Percentiles rank a stretch among this genome's conserved stretches.
phyloP scores from a whole-genome alignment of 2,888 invertebrate genomes.

The Drosophila helvetica region DNA sequence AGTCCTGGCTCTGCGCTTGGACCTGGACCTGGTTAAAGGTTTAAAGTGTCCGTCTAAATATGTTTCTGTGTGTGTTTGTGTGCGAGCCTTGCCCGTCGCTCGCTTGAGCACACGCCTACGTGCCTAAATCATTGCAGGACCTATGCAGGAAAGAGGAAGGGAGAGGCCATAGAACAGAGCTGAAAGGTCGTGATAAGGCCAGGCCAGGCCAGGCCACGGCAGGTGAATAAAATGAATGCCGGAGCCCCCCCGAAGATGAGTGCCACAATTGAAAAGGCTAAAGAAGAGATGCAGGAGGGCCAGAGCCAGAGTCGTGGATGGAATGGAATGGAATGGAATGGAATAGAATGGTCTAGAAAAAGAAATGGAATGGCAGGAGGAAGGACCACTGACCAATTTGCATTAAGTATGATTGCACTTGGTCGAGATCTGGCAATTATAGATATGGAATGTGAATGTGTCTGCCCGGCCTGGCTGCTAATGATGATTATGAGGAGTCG shows the following conservation, averaged over 20 bases:
- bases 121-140: conserved; percentile 44
- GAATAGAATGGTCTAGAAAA: background rate
- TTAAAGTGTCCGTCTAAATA: conserved; percentile 41
- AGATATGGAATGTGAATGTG: conserved; percentile 47
- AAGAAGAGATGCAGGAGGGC: background rate
- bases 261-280: conserved; percentile 43
- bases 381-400: conserved; percentile 30
- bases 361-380: background rate
- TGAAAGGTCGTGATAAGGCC: conserved; percentile 45
- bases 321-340: background rate
- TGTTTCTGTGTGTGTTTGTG: conserved; percentile 11
- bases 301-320: background rate
- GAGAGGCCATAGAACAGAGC: background rate
- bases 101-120: conserved; percentile 52
- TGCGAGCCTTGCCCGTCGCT: too few relatives aligned
- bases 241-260: conserved; percentile 23
- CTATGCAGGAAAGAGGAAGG: background rate
- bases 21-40: conserved; percentile 34
- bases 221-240: conserved; percentile 26
- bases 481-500: background rate
- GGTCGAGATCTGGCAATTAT: conserved; percentile 51
- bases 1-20: conserved; percentile 23
- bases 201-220: conserved; percentile 11
- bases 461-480: conserved; percentile 13
- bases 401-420: conserved; percentile 50